These are phyloP conservation scores for Napeogenes inachia DNA, from an alignment of 2,888 invertebrate species.

Conservation along the genomic window DNA sequence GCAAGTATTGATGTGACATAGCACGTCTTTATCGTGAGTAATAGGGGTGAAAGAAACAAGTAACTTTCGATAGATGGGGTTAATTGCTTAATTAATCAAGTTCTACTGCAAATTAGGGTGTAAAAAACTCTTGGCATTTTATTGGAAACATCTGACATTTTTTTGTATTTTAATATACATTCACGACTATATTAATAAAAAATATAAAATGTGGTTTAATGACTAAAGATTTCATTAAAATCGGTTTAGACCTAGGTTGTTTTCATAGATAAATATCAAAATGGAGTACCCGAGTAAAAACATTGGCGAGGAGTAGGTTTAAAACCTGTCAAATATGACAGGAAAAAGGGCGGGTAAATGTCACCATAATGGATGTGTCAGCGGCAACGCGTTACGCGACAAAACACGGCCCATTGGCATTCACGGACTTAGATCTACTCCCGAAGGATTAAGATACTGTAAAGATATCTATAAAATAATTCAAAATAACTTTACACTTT, in stretches of 20 bases:
- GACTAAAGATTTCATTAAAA: not conserved
- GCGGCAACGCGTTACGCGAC: slow-evolving; percentile 66
- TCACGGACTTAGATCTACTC: slow-evolving; percentile 57
- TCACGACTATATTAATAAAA: not conserved
- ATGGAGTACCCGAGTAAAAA: slow-evolving; percentile 42
- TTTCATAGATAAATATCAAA: slow-evolving; percentile 21
- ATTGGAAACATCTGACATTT: slow-evolving; percentile 9
- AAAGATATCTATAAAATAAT: slow-evolving; percentile 52
- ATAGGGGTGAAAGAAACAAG: slow-evolving; percentile 57
- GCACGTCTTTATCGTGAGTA: slow-evolving; percentile 58
- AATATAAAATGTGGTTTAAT: too few relatives aligned
- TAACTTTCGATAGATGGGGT: slow-evolving; percentile 62
- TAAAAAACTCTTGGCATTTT: slow-evolving; percentile 10
- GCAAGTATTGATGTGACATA: slow-evolving; percentile 46
- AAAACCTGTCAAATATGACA: slow-evolving; percentile 75
- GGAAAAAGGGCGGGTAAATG: slow-evolving; percentile 75
- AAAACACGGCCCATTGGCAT: slow-evolving; percentile 61
- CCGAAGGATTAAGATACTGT: slow-evolving; percentile 56
- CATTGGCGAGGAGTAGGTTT: slow-evolving; percentile 69
- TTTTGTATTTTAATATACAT: not conserved
- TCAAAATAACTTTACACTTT: slow-evolving; percentile 13
- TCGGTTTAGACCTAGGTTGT: slow-evolving; percentile 11
- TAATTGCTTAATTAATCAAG: slow-evolving; percentile 70
- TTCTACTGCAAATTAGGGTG: slow-evolving; percentile 26
- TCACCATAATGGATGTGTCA: slow-evolving; percentile 77